Base-by-base conservation (phyloP, 2,888 invertebrate species). In the Xylophagus ater region DNA sequence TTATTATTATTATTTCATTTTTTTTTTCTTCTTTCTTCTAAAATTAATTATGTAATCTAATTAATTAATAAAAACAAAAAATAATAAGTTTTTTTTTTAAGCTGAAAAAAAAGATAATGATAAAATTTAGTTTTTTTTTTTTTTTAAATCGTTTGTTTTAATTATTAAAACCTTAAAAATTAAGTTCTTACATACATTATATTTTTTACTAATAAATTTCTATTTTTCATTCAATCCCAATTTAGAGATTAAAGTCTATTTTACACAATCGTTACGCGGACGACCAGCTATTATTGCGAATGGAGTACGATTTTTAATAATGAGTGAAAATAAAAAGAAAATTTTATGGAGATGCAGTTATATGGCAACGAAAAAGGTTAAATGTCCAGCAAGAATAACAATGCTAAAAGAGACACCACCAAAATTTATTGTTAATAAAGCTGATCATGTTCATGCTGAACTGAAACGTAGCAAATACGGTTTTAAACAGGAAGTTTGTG, bases 211-310 rank as follows among this genome's bases (percentile, higher is more conserved):
- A 37, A 37, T 17, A 4, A 8, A 7, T 23, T 8, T 15, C 31
- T 37, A 4, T 28, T 12, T 26, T 18, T n/a, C 28, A 6, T 34
- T 23, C 10, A 14, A n/a, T 4, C 15, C 13, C 3, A 21, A 28
- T 39, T 9, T 29, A 48, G 62, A 60, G 47, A 53, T 63, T 35
- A 47, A 62, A 17, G 56, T 64, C n/a, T 60, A 57, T 46, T 63
- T 63, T 37, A 63, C 63, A 1, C 59, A 62, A 46, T 65, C 65
- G 4, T 46, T 65, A 17, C 57, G 65, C 28, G 65, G 65, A 8
- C 57, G 63, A 4, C 65, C 65, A 0, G 65, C 65, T 8, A 65
- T 65, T n/a, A 58, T 65, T 56, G 65, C 64, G 23, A 62, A 65
- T 40, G 63, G 62, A 38, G 54, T 63, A n/a, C 55, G 65, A 10